These are phyloP conservation scores for Fopius arisanus DNA, from an alignment of 1,140 invertebrate genomes.

Conservation along the genomic window DNA sequence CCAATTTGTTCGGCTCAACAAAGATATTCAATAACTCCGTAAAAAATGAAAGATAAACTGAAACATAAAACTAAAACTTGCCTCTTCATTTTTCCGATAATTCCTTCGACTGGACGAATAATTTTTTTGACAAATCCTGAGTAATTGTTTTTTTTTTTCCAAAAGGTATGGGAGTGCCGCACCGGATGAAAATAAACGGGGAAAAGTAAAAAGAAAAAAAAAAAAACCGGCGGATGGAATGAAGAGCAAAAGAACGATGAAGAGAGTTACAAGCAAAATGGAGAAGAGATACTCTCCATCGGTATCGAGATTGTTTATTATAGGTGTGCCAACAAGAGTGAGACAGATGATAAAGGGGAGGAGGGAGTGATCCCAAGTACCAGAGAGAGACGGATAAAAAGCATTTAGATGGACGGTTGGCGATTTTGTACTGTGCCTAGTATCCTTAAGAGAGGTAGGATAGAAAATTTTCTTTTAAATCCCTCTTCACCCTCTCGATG, in stretches of 20 bases:
- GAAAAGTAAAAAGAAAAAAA: neutral
- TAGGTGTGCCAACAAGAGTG: conserved; percentile 31
- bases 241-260: neutral
- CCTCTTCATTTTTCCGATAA: too few relatives aligned
- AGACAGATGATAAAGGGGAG: neutral
- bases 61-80: too few relatives aligned
- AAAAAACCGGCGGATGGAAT: conserved; percentile 14
- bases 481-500: neutral
- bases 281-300: conserved; percentile 24
- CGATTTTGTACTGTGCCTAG: conserved; percentile 5
- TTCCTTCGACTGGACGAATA: too few relatives aligned
- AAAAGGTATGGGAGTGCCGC: too few relatives aligned
- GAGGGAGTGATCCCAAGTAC: neutral
- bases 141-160: too few relatives aligned
- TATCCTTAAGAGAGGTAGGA: neutral
- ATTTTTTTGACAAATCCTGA: too few relatives aligned
- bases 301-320: conserved; percentile 38
- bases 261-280: conserved; percentile 29
- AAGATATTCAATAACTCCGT: too few relatives aligned
- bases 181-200: too few relatives aligned
- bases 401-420: neutral
- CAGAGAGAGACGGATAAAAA: conserved; percentile 5
- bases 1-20: too few relatives aligned
- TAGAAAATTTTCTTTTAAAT: neutral
- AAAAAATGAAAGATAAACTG: too few relatives aligned